Evolutionary conservation across 2,113 vertebrate genomes (phyloP), one percentile per base, ranked within the genome.

Genomic region (Microtus ochrogaster): DNA sequence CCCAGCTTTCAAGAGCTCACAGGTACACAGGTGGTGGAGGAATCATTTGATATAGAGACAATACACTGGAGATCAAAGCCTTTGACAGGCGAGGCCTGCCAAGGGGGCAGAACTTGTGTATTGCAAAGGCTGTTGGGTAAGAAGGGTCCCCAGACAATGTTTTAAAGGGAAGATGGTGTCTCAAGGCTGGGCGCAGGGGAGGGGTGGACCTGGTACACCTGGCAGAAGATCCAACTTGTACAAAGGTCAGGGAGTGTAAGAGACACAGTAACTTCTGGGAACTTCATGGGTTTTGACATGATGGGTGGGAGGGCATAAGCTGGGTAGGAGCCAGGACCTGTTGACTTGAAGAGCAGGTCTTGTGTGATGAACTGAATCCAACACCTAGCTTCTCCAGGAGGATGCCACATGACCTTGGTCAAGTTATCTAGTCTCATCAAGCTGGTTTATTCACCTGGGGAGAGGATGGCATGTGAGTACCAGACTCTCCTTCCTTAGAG

Each of bases 1-100:
- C 58, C 55, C 21, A n/a, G 83, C 16, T 26, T 44, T 74, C 36
- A 1, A 44, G 39, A 19, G 41, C 55, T 86, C 44, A 0, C 13
- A 13, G 88, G 70, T 13, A 6, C 9, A 0, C 0, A 0, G n/a
- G 79, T 58, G 41, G 68, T 0, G 7, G 16, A 21, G 0, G 39
- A 74, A 36, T 47, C 3, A 0, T 1, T 13, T 0, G 5, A 16
- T 7, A 21, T 28, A 2, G 6, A 41, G 61, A 11, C 41, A 65
- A 19, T 5, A 9, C 5, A 2, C 16, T 0, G 1, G 2, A 26
- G 33, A 44, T 7, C 44, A 6, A 17, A 26, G 63, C 87, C 77
- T 0, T 3, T 1, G 39, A 2, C 13, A 7, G 4, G 2, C 2
- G 9, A 36, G 87, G 92, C 21, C 52, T 3, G 36, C 4, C 0